Evolutionary conservation across 1,140 invertebrate genomes (phyloP).

Genomic region (Zaprionus gabonicus): DNA sequence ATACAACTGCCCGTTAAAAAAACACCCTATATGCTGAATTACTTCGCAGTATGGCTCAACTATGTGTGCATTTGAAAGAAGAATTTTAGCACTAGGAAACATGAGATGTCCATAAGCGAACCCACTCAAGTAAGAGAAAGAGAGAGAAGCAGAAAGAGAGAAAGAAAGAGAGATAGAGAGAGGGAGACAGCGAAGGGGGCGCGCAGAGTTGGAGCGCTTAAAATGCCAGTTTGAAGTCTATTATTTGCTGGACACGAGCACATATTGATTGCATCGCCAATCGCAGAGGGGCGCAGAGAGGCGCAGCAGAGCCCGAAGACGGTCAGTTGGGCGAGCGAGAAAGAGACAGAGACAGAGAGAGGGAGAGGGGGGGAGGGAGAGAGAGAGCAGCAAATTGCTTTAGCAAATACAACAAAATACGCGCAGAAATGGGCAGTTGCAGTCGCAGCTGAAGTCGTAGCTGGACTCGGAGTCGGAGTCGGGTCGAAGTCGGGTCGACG

Average conservation of each 20-base stretch:
- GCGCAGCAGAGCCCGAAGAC: slow-evolving; percentile 3
- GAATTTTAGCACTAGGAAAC: slow-evolving; percentile 63
- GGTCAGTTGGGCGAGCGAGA: slow-evolving; percentile 28
- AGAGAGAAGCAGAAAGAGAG: background rate
- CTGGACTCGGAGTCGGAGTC: slow-evolving; percentile 11
- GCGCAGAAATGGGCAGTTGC: slow-evolving; percentile 22
- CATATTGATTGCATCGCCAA: slow-evolving; percentile 83
- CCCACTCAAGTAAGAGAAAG: background rate
- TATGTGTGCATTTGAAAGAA: slow-evolving; percentile 64
- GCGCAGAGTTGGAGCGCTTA: slow-evolving; percentile 47
- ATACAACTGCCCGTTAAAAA: background rate
- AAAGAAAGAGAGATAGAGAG: background rate
- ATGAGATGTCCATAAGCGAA: slow-evolving; percentile 48
- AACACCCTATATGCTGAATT: slow-evolving; percentile 39
- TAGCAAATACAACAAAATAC: slow-evolving; percentile 70
- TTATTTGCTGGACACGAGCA: slow-evolving; percentile 84
- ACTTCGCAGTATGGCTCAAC: slow-evolving; percentile 45
- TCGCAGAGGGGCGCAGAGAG: slow-evolving; percentile 14
- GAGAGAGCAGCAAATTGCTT: slow-evolving; percentile 73
- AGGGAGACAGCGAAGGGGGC: background rate
- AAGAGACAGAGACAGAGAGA: background rate
- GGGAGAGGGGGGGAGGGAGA: background rate
- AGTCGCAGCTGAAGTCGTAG: slow-evolving; percentile 23
- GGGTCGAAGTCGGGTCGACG: slow-evolving; percentile 6
- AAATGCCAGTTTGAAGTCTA: slow-evolving; percentile 81